Conservation (phyloP, 2,888 invertebrate genomes). For the Clistopyga incitator region DNA sequence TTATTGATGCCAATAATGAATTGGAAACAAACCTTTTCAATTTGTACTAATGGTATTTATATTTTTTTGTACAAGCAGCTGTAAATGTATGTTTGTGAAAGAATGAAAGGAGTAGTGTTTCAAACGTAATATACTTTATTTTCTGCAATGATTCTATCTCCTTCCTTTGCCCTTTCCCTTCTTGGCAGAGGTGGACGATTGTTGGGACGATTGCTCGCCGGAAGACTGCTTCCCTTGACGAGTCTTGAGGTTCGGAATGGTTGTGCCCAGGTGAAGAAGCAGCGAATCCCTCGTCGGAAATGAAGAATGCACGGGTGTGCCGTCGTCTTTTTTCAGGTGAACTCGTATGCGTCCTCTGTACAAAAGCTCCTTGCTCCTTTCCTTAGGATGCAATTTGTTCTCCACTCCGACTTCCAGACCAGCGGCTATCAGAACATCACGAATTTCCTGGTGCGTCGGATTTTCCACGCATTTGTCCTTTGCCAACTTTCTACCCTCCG, state of each 20-base stretch:
- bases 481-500: slow-evolving; percentile 94
- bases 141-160: slow-evolving; percentile 76
- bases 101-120: slow-evolving; percentile 11
- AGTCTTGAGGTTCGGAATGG: slow-evolving; percentile 96
- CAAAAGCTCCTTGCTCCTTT: slow-evolving; percentile 94
- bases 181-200: slow-evolving; percentile 77
- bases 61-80: slow-evolving; percentile 46
- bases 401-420: slow-evolving; percentile 95
- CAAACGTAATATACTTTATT: slow-evolving; percentile 11
- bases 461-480: slow-evolving; percentile 96
- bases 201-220: slow-evolving; percentile 81
- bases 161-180: slow-evolving; percentile 85
- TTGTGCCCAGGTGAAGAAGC: slow-evolving; percentile 91
- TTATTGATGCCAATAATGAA: background rate
- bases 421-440: slow-evolving; percentile 94
- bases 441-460: slow-evolving; percentile 97
- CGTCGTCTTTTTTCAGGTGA: slow-evolving; percentile 96
- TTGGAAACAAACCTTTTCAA: background rate
- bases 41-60: slow-evolving; percentile 36
- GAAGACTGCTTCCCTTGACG: slow-evolving; percentile 87
- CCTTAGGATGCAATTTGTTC: slow-evolving; percentile 96
- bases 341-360: slow-evolving; percentile 95
- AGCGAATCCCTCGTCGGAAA: slow-evolving; percentile 92
- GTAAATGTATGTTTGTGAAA: background rate
- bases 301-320: slow-evolving; percentile 89